Evolutionary conservation across 2,888 invertebrate species (phyloP), one percentile per base, ranked within the genome.

Genomic region (Rhamphomyia laevipes): DNA sequence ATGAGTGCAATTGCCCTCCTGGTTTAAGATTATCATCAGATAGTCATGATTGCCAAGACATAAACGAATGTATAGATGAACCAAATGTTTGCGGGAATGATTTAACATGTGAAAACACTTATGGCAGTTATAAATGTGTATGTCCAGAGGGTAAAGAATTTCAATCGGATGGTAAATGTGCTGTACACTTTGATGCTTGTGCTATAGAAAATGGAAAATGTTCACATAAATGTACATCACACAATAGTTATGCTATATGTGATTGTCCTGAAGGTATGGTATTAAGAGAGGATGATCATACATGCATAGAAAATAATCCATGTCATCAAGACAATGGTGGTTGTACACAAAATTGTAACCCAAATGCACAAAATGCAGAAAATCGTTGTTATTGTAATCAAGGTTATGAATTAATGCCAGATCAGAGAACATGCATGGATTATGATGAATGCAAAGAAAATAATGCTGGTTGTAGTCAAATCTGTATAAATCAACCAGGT

Each of bases 311-410:
- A 18, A 60, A 71, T 13, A 73, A 80, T 64, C 64, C 64, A 47
- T 84, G 84, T 56, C 63, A 65, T 10, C 57, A 61, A 47, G 71
- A 73, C 48, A 77, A 80, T 53, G 80, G 78, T 1, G 77, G 75
- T 13, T 84, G 84, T 61, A 75, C 77, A 5, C 81, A 82, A 50
- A 70, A 73, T 17, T 84, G 84, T 49, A 59, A 64, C 17, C 56
- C 61, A 2, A 57, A 61, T 6, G 57, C 61, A 0, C 56, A 51
- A 3, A 66, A 66, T 5, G 42, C 53, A 15, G 27, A 42, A 23
- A 48, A 46, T 18, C 45, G 38, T 15, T 75, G 75, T 53, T 63
- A 62, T 7, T 75, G 75, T 51, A 64, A 65, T 27, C 46, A 51
- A n/a, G 71, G 70, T 3, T 65, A 65, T 37, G 53, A 53, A 3